phyloP scores from a whole-genome alignment of 2,888 invertebrate genomes.

The Tyria jacobaeae region DNA sequence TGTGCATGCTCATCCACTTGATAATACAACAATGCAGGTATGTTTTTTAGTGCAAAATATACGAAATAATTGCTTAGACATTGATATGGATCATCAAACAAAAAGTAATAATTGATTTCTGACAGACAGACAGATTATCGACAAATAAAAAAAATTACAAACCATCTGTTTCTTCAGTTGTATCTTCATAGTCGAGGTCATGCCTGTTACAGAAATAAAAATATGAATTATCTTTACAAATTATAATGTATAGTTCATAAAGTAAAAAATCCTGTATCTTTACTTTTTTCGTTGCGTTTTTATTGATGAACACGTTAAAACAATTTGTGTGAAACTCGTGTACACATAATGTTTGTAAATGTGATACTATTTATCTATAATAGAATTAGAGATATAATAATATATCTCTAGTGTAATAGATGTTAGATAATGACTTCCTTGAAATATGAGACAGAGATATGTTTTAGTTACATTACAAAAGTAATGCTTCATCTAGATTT shows the following conservation, averaged over 20 bases:
- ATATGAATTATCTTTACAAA: slow-evolving; percentile 1
- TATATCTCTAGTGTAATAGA: too few relatives aligned
- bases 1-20: too few relatives aligned
- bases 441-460: too few relatives aligned
- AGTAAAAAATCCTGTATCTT: slow-evolving; percentile 7
- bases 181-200: slow-evolving; percentile 9
- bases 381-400: too few relatives aligned
- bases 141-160: slow-evolving; percentile 10
- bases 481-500: too few relatives aligned
- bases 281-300: too few relatives aligned
- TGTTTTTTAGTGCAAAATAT: not conserved
- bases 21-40: not conserved
- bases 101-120: slow-evolving; percentile 8
- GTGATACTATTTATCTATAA: too few relatives aligned
- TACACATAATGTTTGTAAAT: too few relatives aligned
- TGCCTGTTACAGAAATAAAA: not conserved
- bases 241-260: slow-evolving; percentile 9
- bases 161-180: slow-evolving; percentile 10
- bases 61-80: not conserved
- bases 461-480: too few relatives aligned
- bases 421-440: too few relatives aligned
- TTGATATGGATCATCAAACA: not conserved
- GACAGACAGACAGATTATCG: not conserved
- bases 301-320: not conserved
- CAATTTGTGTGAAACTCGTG: too few relatives aligned